Percentiles rank a stretch among this genome's conserved stretches.
Evolutionary conservation across 64 coral and sea anemone genomes (phyloP).

Genomic region (Montipora efflorescens): DNA sequence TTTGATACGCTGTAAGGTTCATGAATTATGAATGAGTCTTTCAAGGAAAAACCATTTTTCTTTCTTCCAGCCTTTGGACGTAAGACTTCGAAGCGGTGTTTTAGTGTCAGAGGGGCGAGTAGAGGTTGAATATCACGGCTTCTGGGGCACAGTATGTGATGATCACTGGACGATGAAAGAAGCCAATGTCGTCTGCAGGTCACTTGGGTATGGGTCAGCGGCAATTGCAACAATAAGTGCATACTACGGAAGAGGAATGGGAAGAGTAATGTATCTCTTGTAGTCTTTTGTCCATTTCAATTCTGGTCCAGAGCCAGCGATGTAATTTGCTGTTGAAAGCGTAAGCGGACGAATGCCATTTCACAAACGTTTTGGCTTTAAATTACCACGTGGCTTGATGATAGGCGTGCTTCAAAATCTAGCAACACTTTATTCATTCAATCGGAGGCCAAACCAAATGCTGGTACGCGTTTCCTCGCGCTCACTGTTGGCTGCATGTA

Average conservation of each 20-base stretch:
- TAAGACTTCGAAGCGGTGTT: slow-evolving; percentile 69
- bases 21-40: too few relatives aligned
- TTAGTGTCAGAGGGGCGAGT: slow-evolving; percentile 80
- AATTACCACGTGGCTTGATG: too few relatives aligned
- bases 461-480: too few relatives aligned
- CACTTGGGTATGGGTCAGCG: slow-evolving; percentile 50
- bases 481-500: too few relatives aligned
- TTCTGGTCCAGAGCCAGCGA: neutral
- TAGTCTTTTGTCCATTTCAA: neutral
- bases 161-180: slow-evolving; percentile 51
- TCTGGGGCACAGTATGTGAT: slow-evolving; percentile 70
- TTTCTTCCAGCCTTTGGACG: slow-evolving; percentile 3
- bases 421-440: too few relatives aligned
- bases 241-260: slow-evolving; percentile 41
- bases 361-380: too few relatives aligned
- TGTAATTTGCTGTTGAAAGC: neutral
- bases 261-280: slow-evolving; percentile 35
- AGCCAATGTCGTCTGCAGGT: slow-evolving; percentile 69
- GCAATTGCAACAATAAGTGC: slow-evolving; percentile 18
- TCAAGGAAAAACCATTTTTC: neutral
- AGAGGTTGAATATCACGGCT: slow-evolving; percentile 27
- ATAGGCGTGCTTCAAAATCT: too few relatives aligned
- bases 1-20: too few relatives aligned
- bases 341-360: too few relatives aligned
- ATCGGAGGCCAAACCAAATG: too few relatives aligned